Conservation (phyloP, 2,888 invertebrate species). For the Saturnia japonica region DNA sequence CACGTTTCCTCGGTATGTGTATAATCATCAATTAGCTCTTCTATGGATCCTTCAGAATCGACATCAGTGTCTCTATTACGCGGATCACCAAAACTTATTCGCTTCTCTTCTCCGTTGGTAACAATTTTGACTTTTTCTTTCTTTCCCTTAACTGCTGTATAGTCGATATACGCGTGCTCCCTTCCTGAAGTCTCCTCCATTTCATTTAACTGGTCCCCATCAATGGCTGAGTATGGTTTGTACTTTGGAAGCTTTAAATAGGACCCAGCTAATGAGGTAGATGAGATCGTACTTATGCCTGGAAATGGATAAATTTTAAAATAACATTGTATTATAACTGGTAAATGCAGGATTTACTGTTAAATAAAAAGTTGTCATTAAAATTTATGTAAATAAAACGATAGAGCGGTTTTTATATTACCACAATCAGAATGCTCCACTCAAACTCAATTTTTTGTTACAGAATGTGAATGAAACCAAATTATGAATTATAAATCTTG, state of each 20-base stretch:
- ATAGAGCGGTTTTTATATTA: no score
- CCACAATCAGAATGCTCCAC: no score
- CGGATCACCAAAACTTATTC: slow-evolving; percentile 4
- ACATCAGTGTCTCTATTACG: slow-evolving; percentile 19
- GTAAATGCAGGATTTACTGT: no score
- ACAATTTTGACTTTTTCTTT: slow-evolving; percentile 14
- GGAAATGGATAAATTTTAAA: not conserved
- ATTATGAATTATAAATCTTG: no score
- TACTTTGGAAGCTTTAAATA: slow-evolving; percentile 39
- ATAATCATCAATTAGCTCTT: slow-evolving; percentile 16
- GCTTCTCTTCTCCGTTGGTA: not conserved
- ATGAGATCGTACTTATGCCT: slow-evolving; percentile 46
- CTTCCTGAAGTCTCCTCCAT: slow-evolving; percentile 36
- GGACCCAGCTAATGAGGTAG: slow-evolving; percentile 56
- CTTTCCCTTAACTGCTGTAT: slow-evolving; percentile 24
- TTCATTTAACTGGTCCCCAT: slow-evolving; percentile 26
- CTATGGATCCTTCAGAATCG: slow-evolving; percentile 18
- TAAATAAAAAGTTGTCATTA: no score
- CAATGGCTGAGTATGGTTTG: slow-evolving; percentile 45
- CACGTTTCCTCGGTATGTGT: slow-evolving; percentile 14
- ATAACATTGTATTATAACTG: not conserved
- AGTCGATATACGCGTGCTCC: slow-evolving; percentile 38
- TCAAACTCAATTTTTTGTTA: no score
- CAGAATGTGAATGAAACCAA: no score
- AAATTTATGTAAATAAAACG: no score